Base-by-base conservation (phyloP, 2,797 vertebrate genomes). In the Aeoliscus strigatus region DNA sequence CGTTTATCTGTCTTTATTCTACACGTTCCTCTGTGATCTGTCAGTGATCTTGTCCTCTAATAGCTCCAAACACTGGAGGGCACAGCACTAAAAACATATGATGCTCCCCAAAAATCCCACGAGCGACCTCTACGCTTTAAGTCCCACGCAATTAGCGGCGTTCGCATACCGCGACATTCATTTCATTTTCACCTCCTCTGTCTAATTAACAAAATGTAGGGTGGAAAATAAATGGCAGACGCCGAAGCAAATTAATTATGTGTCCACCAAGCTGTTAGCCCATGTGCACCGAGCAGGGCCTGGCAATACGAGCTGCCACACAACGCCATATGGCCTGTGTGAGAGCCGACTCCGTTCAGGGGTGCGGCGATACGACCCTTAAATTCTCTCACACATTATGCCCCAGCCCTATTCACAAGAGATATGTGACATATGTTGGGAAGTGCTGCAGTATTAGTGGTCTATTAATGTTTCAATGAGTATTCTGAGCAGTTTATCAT, bases 161-260 rank as follows among this genome's bases (percentile, higher is more conserved):
- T 74, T 60, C 60, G 68, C 78, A 68, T 52, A 79, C 76, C 28
- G 27, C 79, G 74, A 83, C 85, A 77, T 75, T 75, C 74, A 77
- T 82, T 82, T 76, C 79, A 84, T 83, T 85, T 81, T 79, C 87
- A 86, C 83, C 83, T 86, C 84, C 76, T 81, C 83, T 68, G 79
- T 79, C 82, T 85, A 88, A 88, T 89, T 88, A 88, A 86, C 80
- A 81, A 86, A 88, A 89, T 86, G 84, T 87, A 86, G 82, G 85
- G 82, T 87, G 86, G 84, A 77, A 86, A 87, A 86, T 86, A 88
- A 89, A 87, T 86, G 85, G 87, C 87, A 89, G 85, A 87, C 82
- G 82, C 83, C 77, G 50, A 49, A 67, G 82, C 80, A 87, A 89
- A 90, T 90, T 87, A 89, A 89, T 88, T 87, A 89, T 86, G 84